Evolutionary conservation across 2,113 vertebrate species (phyloP).

Genomic region (Dromiciops gliroides): DNA sequence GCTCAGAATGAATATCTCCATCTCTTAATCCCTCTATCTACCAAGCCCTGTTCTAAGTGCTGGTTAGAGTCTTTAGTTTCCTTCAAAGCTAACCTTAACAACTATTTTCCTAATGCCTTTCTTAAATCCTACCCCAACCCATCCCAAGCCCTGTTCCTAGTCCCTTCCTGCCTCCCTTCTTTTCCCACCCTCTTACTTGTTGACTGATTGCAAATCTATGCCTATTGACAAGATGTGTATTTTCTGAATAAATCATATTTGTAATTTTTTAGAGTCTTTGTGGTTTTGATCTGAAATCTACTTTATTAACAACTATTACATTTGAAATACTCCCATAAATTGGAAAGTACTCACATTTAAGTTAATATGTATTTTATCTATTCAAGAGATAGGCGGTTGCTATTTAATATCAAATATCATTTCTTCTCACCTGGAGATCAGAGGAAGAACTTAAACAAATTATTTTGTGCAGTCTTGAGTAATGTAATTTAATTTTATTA

Average conservation of each 20-base stretch:
- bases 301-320: slow-evolving; percentile 46
- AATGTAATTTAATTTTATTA: slow-evolving; percentile 28
- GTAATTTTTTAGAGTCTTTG: slow-evolving; percentile 41
- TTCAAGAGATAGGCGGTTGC: slow-evolving; percentile 6
- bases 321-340: slow-evolving; percentile 46
- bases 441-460: slow-evolving; percentile 44
- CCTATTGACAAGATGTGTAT: slow-evolving; percentile 52
- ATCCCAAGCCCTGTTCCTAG: not conserved
- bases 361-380: slow-evolving; percentile 37
- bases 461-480: not conserved
- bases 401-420: not conserved
- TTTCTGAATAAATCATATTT: slow-evolving; percentile 64
- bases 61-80: not conserved
- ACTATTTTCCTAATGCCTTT: not conserved
- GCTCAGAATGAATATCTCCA: not conserved
- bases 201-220: not conserved
- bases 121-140: not conserved
- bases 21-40: not conserved
- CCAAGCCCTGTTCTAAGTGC: not conserved
- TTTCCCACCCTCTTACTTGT: no score
- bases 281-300: slow-evolving; percentile 49
- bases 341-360: slow-evolving; percentile 34
- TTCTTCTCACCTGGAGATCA: not conserved
- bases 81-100: not conserved
- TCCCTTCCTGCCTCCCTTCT: not conserved